Percentiles rank a stretch among this genome's conserved stretches.
Conservation (phyloP, 2,113 vertebrate genomes). For the Pogonocichla stellata region DNA sequence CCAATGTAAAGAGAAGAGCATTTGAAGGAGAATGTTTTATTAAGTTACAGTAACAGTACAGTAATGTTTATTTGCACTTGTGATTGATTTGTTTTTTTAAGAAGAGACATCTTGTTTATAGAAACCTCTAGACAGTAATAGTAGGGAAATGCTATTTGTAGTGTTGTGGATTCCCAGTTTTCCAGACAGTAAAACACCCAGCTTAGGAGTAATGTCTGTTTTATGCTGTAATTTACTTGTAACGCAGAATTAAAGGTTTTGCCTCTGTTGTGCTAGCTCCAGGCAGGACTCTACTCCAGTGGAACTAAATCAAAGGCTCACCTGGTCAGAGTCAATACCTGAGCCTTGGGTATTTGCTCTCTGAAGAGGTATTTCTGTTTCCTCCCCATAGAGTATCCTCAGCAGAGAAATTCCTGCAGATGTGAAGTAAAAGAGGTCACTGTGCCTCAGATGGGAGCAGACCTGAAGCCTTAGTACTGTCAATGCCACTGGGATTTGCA, state of each 20-base stretch:
- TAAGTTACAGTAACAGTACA: background rate
- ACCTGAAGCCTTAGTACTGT: background rate
- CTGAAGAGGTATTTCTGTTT: background rate
- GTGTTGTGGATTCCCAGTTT: background rate
- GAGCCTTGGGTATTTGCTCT: background rate
- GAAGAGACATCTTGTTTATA: background rate
- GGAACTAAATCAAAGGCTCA: background rate
- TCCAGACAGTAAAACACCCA: background rate
- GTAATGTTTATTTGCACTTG: background rate
- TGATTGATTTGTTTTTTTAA: background rate
- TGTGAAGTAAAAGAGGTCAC: background rate
- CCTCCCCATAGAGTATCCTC: background rate
- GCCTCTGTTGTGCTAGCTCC: background rate
- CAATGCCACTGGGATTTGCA: background rate
- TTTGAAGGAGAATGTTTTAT: background rate
- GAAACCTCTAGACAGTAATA: background rate
- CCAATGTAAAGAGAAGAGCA: background rate
- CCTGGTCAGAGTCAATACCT: rapidly evolving
- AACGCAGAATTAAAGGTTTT: background rate
- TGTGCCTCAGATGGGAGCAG: background rate
- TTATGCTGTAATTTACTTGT: background rate
- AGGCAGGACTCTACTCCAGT: background rate
- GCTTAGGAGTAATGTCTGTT: background rate
- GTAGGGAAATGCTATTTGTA: background rate
- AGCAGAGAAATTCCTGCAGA: background rate